Percentiles rank a stretch among this genome's conserved stretches.
phyloP scores from a whole-genome alignment of 2,113 vertebrate genomes.

The Corydoras maculifer region DNA sequence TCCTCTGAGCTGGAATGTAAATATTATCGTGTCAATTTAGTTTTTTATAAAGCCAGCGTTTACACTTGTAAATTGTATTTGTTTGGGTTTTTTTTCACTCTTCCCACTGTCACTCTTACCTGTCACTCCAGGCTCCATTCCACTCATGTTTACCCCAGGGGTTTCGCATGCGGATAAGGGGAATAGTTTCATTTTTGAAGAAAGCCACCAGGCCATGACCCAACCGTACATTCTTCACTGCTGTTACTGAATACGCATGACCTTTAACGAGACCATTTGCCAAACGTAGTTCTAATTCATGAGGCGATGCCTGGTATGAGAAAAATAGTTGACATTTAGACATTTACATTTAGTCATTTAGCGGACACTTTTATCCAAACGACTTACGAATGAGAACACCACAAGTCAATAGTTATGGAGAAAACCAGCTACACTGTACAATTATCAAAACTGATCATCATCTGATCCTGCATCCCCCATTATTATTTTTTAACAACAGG shows the following conservation, averaged over 20 bases:
- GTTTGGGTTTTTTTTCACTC: neutral
- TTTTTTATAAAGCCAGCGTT: neutral
- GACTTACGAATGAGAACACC: too few relatives aligned
- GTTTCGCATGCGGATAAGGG: constrained; percentile 87
- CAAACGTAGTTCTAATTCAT: constrained; percentile 65
- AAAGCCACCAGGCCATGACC: constrained; percentile 70
- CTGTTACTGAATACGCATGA: constrained; percentile 85
- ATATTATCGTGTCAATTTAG: too few relatives aligned
- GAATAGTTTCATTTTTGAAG: constrained; percentile 76
- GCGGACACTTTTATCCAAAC: too few relatives aligned
- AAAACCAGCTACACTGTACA: too few relatives aligned
- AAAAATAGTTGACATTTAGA: too few relatives aligned
- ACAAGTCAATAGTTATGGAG: too few relatives aligned
- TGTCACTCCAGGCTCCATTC: constrained; percentile 88
- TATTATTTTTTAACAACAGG: too few relatives aligned
- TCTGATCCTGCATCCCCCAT: too few relatives aligned
- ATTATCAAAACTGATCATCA: too few relatives aligned
- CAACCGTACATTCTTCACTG: constrained; percentile 71
- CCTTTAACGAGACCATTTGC: constrained; percentile 75
- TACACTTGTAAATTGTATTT: neutral
- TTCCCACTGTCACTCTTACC: constrained; percentile 57
- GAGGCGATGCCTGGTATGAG: constrained; percentile 50
- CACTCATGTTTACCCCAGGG: constrained; percentile 89
- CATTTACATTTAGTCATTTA: too few relatives aligned
- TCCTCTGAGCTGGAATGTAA: constrained; percentile 75